Evolutionary conservation across 2,113 vertebrate genomes (phyloP), one percentile per base, ranked within the genome.

Genomic region (Synodontis membranacea): DNA sequence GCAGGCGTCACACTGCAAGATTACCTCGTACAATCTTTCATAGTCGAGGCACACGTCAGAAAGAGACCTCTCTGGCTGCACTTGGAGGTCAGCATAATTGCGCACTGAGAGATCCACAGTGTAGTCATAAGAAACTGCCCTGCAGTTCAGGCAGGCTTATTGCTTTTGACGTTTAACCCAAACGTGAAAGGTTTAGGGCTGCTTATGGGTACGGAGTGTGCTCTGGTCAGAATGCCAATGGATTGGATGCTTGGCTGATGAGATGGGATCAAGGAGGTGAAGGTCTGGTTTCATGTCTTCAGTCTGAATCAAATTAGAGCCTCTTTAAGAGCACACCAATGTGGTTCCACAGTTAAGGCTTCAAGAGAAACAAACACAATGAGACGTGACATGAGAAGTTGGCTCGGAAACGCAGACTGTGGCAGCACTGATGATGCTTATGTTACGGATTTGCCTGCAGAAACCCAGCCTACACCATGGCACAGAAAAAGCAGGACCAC

Each of bases 1-100:
- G 68, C 44, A n/a, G 11, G 80, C 66, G 39, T 62, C 70, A 72
- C 54, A 48, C 54, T 46, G 48, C 60, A 82, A 80, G 74, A 86
- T 81, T 74, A 70, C 64, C 83, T 83, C 82, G 85, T 74, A 44
- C 60, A 50, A 79, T 87, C 62, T 50, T 25, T 88, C 82, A 86
- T 7, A 25, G 34, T n/a, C 44, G 0, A 23, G n/a, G 37, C 31
- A 15, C 50, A 75, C 37, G 31, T 85, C 78, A 64, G 37, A 58
- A 82, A 54, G 34, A 75, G 56, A 12, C 52, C 52, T 56, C 7
- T 50, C 50, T 50, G 21, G 78, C 58, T 50, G 28, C 31, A 19
- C 42, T 84, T 66, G 23, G 44, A 75, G 48, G 66, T 66, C 39
- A 28, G 21, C 75, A 56, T 80, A 52, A 83, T 70, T 68, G 37